These are phyloP conservation scores for Chorisops tibialis DNA, from an alignment of 2,888 invertebrate genomes.

Conservation along the genomic window DNA sequence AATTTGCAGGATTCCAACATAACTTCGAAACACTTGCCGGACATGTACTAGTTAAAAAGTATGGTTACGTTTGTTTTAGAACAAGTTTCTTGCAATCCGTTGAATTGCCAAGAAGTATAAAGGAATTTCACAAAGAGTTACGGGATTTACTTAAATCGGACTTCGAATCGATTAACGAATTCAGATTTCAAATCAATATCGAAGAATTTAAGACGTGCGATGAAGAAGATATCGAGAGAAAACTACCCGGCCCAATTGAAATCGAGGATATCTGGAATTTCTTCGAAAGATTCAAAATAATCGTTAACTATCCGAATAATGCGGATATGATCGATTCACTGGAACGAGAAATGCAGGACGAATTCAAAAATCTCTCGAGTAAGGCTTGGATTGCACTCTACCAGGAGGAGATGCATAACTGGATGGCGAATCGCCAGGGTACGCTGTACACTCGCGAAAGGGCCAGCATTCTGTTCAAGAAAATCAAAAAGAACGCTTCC, in stretches of 20 bases:
- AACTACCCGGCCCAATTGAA: background rate
- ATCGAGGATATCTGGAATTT: background rate
- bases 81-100: background rate
- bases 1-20: background rate
- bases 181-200: background rate
- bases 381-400: background rate
- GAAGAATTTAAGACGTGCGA: background rate
- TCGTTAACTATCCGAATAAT: background rate
- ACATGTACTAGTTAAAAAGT: background rate
- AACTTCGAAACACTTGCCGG: conserved; percentile 5
- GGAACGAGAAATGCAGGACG: conserved; percentile 1
- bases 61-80: conserved; percentile 2
- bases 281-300: background rate
- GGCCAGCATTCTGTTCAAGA: background rate
- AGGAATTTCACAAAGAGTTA: background rate
- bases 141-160: background rate
- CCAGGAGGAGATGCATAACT: background rate
- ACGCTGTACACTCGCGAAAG: background rate
- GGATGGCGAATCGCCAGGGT: background rate
- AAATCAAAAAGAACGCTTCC: too few species aligned
- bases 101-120: background rate
- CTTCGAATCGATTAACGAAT: background rate
- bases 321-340: background rate
- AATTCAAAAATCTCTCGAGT: background rate
- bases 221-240: background rate